These are phyloP conservation scores for Agapostemon virescens DNA, from an alignment of 2,888 invertebrate genomes.

Conservation along the genomic window DNA sequence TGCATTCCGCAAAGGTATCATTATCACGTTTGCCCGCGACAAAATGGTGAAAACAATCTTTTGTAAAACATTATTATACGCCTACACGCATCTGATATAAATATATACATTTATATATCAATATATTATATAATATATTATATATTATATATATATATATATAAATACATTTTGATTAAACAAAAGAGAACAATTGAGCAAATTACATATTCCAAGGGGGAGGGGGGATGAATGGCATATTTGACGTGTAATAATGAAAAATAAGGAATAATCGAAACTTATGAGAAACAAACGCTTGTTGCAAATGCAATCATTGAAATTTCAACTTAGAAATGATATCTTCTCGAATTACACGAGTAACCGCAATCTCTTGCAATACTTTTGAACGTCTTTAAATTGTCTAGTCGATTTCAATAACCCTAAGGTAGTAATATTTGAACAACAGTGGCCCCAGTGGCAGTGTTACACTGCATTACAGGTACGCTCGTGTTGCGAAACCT, in stretches of 20 bases:
- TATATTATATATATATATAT: neutral
- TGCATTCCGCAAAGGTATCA: conserved; percentile 28
- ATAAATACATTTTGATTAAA: neutral
- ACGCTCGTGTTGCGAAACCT: conserved; percentile 55
- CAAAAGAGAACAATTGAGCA: conserved; percentile 6
- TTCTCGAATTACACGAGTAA: conserved; percentile 13
- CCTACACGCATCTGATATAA: conserved; percentile 28
- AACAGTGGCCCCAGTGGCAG: conserved; percentile 70
- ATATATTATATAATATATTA: neutral
- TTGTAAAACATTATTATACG: conserved; percentile 25
- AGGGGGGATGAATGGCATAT: conserved; percentile 21
- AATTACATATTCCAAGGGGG: conserved; percentile 8
- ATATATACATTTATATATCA: neutral
- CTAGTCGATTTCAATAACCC: conserved; percentile 61
- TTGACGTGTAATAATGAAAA: neutral
- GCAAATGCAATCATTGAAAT: conserved; percentile 8
- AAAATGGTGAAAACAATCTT: conserved; percentile 39
- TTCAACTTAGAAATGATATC: conserved; percentile 24
- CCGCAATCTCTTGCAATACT: conserved; percentile 55
- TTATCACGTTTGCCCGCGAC: conserved; percentile 28
- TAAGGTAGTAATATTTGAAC: conserved; percentile 55
- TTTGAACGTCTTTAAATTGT: conserved; percentile 57
- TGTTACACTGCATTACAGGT: conserved; percentile 57
- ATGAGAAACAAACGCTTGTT: conserved; percentile 22
- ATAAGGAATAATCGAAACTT: conserved; percentile 31